phyloP scores from a whole-genome alignment of 2,113 vertebrate species.

The Chlorodrepanis virens region DNA sequence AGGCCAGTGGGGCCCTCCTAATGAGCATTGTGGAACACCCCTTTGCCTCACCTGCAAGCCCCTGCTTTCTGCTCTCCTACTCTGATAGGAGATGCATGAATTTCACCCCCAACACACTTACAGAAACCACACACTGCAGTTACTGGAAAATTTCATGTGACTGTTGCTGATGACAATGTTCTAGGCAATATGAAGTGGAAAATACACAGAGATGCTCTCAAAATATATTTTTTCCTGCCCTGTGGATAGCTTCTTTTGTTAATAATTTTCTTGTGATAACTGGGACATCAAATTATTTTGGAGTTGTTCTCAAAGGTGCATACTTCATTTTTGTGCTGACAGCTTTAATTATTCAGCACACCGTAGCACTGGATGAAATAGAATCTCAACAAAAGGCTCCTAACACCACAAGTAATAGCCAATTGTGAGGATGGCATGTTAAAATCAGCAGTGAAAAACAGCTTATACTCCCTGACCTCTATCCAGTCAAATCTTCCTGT shows the following conservation, averaged over 20 bases:
- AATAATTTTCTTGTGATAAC: neutral
- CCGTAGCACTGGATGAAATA: neutral
- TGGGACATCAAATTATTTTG: slow-evolving; percentile 32
- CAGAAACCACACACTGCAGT: neutral
- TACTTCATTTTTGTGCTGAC: slow-evolving; percentile 5
- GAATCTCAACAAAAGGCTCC: neutral
- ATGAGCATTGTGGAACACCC: neutral
- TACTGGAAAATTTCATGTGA: neutral
- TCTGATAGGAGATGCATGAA: no score
- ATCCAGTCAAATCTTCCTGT: neutral
- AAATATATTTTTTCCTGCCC: neutral
- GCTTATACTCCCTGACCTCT: slow-evolving; percentile 26
- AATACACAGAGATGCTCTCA: neutral
- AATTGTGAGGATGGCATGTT: neutral
- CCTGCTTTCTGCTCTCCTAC: neutral
- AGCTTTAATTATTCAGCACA: slow-evolving; percentile 43
- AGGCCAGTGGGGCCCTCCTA: neutral
- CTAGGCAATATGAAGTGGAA: neutral
- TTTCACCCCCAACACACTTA: neutral
- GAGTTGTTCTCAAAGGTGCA: slow-evolving; percentile 19
- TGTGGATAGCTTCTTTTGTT: neutral
- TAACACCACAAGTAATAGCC: neutral
- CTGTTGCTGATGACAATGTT: neutral
- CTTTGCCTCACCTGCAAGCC: neutral
- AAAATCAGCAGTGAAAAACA: slow-evolving; percentile 43